Conservation (phyloP, 2,113 vertebrate species). For the Pyxicephalus adspersus region DNA sequence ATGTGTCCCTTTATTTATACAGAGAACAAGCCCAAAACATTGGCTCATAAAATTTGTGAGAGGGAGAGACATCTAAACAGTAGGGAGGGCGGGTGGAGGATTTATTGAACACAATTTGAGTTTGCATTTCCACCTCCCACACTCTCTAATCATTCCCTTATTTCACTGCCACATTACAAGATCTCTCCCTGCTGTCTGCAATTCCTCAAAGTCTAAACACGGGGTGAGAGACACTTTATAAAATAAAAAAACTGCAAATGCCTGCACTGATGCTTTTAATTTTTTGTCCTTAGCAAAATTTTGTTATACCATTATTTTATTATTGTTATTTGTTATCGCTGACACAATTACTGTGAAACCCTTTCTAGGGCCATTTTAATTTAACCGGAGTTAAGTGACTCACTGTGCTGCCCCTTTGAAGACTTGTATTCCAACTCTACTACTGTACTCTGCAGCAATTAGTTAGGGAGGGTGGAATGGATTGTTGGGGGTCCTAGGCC, state of each 20-base stretch:
- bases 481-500: too few relatives aligned
- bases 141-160: background rate
- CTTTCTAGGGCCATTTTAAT: too few relatives aligned
- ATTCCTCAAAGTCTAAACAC: constrained; percentile 29
- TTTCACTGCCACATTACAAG: background rate
- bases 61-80: background rate
- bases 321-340: too few relatives aligned
- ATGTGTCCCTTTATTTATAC: constrained; percentile 27
- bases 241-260: background rate
- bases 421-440: too few relatives aligned
- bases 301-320: background rate
- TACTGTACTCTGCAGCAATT: too few relatives aligned
- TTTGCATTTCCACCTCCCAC: background rate
- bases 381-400: too few relatives aligned
- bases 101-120: constrained; percentile 21
- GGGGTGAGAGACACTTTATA: background rate
- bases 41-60: background rate
- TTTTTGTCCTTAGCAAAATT: background rate
- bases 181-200: constrained; percentile 39
- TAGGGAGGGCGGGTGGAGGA: background rate
- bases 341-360: too few relatives aligned
- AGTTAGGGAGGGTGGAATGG: too few relatives aligned
- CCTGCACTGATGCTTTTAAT: background rate
- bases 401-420: too few relatives aligned
- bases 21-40: background rate